A percentile compares a stretch with the other conserved stretches of the same genome.
phyloP scores from a whole-genome alignment of 2,888 invertebrate species.

The Odontomyia ornata region DNA sequence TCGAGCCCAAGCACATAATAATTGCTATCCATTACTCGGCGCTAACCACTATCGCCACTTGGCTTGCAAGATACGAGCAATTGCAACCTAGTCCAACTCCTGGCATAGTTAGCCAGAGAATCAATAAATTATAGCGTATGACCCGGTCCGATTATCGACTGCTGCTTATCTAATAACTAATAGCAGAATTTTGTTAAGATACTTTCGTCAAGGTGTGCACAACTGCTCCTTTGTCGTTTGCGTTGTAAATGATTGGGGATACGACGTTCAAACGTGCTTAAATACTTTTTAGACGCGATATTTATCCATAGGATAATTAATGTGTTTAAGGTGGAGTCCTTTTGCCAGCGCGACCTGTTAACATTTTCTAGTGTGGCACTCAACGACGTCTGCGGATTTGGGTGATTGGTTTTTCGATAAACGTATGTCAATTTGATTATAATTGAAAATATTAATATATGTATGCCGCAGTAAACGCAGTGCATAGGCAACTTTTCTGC shows the following conservation, averaged over 20 bases:
- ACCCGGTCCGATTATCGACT: slow-evolving; percentile 44
- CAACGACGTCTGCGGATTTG: slow-evolving; percentile 44
- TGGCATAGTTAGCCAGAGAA: not conserved
- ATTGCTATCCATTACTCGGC: no score
- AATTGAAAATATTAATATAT: slow-evolving; percentile 45
- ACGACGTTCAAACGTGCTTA: not conserved
- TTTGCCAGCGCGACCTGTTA: slow-evolving; percentile 15
- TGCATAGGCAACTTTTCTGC: not conserved
- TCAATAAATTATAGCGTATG: slow-evolving; percentile 29
- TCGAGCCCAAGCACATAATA: no score
- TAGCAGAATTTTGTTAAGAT: slow-evolving; percentile 48
- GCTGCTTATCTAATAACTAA: slow-evolving; percentile 49
- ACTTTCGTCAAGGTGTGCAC: slow-evolving; percentile 39
- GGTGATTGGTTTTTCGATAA: slow-evolving; percentile 45
- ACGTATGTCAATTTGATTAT: slow-evolving; percentile 47
- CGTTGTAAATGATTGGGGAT: not conserved
- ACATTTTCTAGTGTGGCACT: slow-evolving; percentile 33
- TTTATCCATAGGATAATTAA: slow-evolving; percentile 9
- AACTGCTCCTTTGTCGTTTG: not conserved
- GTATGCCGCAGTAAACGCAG: not conserved
- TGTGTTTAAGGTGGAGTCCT: slow-evolving; percentile 25
- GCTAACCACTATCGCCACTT: no score
- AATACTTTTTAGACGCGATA: not conserved
- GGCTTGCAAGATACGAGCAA: no score
- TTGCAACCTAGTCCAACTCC: not conserved